phyloP scores from a whole-genome alignment of 2,113 vertebrate genomes.

The Cheirogaleus medius region DNA sequence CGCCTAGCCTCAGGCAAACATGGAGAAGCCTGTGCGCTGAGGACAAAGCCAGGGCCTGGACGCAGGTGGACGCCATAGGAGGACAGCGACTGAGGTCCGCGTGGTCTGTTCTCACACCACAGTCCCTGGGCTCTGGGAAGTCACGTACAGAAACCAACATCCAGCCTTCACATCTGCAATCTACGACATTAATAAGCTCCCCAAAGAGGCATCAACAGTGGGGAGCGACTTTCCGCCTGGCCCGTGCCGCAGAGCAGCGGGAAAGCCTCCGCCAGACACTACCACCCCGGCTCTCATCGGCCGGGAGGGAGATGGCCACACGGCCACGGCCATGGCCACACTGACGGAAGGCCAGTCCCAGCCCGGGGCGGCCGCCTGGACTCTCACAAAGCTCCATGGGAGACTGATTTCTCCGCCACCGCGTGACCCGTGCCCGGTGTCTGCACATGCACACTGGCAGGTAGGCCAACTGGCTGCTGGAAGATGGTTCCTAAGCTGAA shows the following conservation, averaged over 20 bases:
- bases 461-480: not conserved
- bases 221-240: not conserved
- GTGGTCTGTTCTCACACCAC: not conserved
- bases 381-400: not conserved
- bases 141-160: not conserved
- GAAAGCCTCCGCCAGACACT: no score
- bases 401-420: rapidly evolving
- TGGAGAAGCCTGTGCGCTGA: not conserved
- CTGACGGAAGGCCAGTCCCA: not conserved
- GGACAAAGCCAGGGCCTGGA: not conserved
- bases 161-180: not conserved
- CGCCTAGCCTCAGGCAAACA: not conserved
- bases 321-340: not conserved
- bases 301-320: no score
- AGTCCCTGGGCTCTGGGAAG: not conserved
- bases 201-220: not conserved
- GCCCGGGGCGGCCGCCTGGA: not conserved
- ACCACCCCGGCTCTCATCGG: no score
- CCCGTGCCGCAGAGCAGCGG: no score
- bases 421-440: not conserved
- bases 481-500: not conserved
- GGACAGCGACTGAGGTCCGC: rapidly evolving
- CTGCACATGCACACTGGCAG: not conserved
- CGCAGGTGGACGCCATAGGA: not conserved
- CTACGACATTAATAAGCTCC: not conserved